Evolutionary conservation across 37 sponge, comb jelly and placozoan genomes (phyloP).

Genomic region (Beroe ovata): DNA sequence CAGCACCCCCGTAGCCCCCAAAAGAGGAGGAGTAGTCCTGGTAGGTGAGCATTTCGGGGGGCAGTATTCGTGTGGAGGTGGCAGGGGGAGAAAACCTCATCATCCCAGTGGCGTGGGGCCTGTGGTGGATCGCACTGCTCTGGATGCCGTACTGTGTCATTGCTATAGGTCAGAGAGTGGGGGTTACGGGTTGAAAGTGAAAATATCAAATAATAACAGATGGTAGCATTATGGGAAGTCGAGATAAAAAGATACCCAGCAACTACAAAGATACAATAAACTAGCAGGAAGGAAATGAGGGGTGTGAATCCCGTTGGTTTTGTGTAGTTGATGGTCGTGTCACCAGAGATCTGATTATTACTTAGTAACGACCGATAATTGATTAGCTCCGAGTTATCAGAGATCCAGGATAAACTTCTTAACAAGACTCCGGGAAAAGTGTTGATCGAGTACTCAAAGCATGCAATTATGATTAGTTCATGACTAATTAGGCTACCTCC

Average conservation of each 20-base stretch:
- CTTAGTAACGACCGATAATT: too few species aligned
- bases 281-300: too few species aligned
- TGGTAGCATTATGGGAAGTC: neutral
- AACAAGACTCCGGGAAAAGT: too few species aligned
- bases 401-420: too few species aligned
- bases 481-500: too few species aligned
- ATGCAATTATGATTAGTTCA: too few species aligned
- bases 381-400: too few species aligned
- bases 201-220: neutral
- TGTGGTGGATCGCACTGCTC: slow-evolving; percentile 1
- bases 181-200: neutral
- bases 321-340: too few species aligned
- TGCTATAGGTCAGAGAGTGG: neutral
- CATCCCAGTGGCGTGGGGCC: slow-evolving; percentile 62
- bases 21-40: neutral
- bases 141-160: slow-evolving; percentile 65
- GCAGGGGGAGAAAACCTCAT: slow-evolving; percentile 47
- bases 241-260: neutral
- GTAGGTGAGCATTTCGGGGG: slow-evolving; percentile 27
- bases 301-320: too few species aligned
- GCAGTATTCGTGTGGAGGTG: slow-evolving; percentile 52
- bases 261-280: neutral
- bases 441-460: too few species aligned
- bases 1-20: slow-evolving; percentile 33
- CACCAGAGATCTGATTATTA: too few species aligned